These are phyloP conservation scores for Trichosurus vulpecula DNA, from an alignment of 2,797 vertebrate genomes.

Conservation along the genomic window DNA sequence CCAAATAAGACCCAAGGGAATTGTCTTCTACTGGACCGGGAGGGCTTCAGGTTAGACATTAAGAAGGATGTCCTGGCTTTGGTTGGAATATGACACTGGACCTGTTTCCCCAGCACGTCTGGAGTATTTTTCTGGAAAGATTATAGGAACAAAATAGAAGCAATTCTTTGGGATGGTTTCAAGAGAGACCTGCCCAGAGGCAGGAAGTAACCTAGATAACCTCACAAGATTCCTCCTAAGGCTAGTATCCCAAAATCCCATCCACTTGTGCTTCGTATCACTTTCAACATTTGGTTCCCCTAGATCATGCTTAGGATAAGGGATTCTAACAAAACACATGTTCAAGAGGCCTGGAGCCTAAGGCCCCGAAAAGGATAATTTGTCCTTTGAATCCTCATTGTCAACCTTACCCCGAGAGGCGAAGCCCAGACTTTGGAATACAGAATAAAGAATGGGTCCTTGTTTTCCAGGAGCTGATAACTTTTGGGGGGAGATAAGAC, in stretches of 20 bases:
- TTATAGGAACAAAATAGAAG: background rate
- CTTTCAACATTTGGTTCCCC: background rate
- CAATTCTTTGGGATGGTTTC: rapidly evolving
- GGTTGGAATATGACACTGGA: background rate
- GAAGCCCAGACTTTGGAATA: background rate
- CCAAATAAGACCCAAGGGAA: background rate
- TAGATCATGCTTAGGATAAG: background rate
- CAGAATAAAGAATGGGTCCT: background rate
- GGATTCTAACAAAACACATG: background rate
- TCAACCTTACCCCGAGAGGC: background rate
- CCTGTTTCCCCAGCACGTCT: background rate
- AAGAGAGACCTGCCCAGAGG: background rate
- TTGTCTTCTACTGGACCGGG: background rate
- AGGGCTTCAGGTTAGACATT: background rate
- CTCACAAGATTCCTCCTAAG: background rate
- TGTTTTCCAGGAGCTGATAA: background rate
- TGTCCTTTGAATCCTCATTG: background rate
- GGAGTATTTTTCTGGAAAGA: background rate
- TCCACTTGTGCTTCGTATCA: background rate
- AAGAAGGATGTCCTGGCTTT: background rate
- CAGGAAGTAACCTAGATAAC: background rate
- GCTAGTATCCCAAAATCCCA: background rate
- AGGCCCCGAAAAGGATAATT: background rate
- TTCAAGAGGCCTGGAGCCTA: background rate
- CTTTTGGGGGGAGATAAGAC: background rate